Evolutionary conservation across 2,888 invertebrate genomes (phyloP), one percentile per base, ranked within the genome.

Genomic region (Nomada fucata): DNA sequence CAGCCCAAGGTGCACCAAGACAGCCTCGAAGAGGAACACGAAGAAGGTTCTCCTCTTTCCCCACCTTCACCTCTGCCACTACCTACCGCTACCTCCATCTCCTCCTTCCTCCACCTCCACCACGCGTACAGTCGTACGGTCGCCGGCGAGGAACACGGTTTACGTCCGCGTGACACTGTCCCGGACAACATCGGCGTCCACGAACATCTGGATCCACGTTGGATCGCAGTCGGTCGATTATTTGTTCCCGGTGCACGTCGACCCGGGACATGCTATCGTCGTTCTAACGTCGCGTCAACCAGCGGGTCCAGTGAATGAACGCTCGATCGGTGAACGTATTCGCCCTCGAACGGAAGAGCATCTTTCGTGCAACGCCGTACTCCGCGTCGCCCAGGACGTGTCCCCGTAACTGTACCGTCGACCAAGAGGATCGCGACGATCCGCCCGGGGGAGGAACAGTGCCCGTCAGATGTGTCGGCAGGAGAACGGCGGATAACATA

Each of bases 121-220:
- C 78, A 85, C 86, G 88, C 86, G 77, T 88, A 88, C 87, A 88
- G 88, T 88, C 88, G 87, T 88, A 88, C 82, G 87, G 86, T 88
- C 86, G 88, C 88, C 88, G 88, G 88, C 86, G 86, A 88, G 86
- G 84, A 87, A 88, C 83, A 88, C 88, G 88, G 88, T 88, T 86
- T 88, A 87, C 81, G 82, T 83, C 84, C 88, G 88, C 88, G 86
- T 85, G 80, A 85, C 88, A 85, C 83, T 78, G 85, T 86, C 80
- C 85, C 76, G 83, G 83, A 82, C 79, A 79, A 83, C 83, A 83
- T 83, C 84, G 80, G 69, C 83, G 71, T 82, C 84, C 84, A 77
- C 87, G 79, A 84, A 88, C 88, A 88, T 88, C 88, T 88, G 88
- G 86, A 84, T 85, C 81, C 82, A 85, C 85, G 79, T 82, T 78